Conservation (phyloP, 2,888 invertebrate genomes). For the Girardia tigrina region DNA sequence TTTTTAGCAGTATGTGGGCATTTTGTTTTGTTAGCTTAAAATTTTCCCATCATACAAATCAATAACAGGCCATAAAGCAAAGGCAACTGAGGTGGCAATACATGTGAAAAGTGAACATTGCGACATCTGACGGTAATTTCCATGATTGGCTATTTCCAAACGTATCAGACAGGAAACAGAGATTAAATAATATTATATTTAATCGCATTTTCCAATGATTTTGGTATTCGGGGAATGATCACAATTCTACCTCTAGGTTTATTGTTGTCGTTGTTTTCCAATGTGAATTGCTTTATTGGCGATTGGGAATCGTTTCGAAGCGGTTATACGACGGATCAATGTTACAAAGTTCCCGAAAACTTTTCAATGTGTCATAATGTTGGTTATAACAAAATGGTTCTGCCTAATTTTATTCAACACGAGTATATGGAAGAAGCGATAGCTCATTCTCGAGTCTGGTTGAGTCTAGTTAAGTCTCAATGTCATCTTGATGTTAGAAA, state of each 20-base stretch:
- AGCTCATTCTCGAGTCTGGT: constrained; percentile 33
- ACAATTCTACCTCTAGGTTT: not conserved
- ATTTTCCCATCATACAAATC: constrained; percentile 8
- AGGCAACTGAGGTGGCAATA: not conserved
- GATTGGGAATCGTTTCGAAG: constrained; percentile 9
- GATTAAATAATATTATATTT: constrained; percentile 9
- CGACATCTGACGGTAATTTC: constrained; percentile 15
- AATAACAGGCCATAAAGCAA: not conserved
- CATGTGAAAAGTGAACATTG: constrained; percentile 8
- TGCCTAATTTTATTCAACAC: constrained; percentile 36
- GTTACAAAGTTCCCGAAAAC: constrained; percentile 34
- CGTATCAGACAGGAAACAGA: constrained; percentile 1
- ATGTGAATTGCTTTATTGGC: not conserved
- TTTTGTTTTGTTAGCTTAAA: constrained; percentile 2
- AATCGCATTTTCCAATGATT: not conserved
- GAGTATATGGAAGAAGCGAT: constrained; percentile 34
- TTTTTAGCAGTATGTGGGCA: constrained; percentile 23
- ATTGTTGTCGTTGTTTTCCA: not conserved
- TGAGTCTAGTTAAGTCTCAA: constrained; percentile 33
- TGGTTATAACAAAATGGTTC: constrained; percentile 35
- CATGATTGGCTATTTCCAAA: constrained; percentile 4
- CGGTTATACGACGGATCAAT: constrained; percentile 26
- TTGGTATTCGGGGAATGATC: not conserved
- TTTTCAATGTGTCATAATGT: constrained; percentile 32
- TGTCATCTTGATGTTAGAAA: constrained; percentile 34